Conservation (phyloP, 2,113 vertebrate species). For the Gopherus evgoodei region DNA sequence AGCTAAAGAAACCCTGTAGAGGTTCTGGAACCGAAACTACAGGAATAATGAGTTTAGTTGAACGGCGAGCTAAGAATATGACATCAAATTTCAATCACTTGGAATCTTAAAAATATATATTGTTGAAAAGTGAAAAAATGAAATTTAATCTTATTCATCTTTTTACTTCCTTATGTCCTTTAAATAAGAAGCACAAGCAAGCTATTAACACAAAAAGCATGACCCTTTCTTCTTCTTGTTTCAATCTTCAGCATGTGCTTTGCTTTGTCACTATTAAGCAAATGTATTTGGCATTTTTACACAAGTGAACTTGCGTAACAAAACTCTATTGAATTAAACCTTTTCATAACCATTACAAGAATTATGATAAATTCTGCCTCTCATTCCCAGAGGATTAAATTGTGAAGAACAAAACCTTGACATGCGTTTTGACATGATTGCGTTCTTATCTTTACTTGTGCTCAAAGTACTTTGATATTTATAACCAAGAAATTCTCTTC, state of each 20-base stretch:
- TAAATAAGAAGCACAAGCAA: slow-evolving; percentile 61
- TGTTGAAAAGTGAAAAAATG: slow-evolving; percentile 33
- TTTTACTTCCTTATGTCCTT: slow-evolving; percentile 26
- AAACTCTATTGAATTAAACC: background rate
- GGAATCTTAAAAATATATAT: background rate
- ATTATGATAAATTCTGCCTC: background rate
- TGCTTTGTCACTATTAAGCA: slow-evolving; percentile 29
- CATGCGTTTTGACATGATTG: accelerated
- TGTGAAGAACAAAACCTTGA: background rate
- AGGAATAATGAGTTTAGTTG: background rate
- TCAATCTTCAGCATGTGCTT: slow-evolving; percentile 49
- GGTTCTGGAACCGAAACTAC: background rate
- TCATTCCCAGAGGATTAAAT: background rate
- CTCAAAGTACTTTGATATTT: background rate
- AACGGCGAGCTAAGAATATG: background rate
- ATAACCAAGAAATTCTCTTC: background rate
- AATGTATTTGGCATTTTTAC: slow-evolving; percentile 41
- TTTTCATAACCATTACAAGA: slow-evolving; percentile 8
- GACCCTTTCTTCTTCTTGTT: slow-evolving; percentile 21
- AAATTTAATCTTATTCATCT: slow-evolving; percentile 7
- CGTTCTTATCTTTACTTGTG: background rate
- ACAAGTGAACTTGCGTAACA: slow-evolving; percentile 10
- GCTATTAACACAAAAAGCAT: slow-evolving; percentile 40
- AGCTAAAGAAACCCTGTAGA: background rate
- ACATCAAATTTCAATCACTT: background rate